phyloP scores from a whole-genome alignment of 2,888 invertebrate genomes.

The Cheilosia impressa region DNA sequence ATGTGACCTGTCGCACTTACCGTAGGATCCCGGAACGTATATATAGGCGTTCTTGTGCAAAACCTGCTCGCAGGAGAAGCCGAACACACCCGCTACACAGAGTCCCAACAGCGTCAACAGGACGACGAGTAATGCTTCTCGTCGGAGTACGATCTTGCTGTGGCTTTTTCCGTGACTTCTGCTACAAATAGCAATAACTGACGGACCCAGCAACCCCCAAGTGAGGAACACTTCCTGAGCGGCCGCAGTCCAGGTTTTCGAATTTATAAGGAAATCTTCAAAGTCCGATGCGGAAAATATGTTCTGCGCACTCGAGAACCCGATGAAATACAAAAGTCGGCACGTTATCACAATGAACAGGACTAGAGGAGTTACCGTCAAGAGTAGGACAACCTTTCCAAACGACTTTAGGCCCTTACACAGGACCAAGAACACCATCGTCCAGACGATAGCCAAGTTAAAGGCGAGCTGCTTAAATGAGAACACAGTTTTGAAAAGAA shows the following conservation, averaged over 20 bases:
- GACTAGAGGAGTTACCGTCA: conserved; percentile 91
- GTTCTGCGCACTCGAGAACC: conserved; percentile 84
- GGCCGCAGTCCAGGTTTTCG: conserved; percentile 94
- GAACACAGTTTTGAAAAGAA: conserved; percentile 42
- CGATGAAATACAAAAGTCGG: conserved; percentile 80
- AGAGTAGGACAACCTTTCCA: conserved; percentile 87
- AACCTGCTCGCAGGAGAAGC: conserved; percentile 92
- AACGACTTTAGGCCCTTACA: conserved; percentile 91
- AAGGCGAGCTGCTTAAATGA: conserved; percentile 92
- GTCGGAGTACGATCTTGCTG: conserved; percentile 80
- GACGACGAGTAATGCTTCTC: conserved; percentile 88
- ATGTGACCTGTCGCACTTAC: conserved; percentile 83
- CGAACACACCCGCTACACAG: conserved; percentile 90
- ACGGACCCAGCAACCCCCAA: conserved; percentile 88
- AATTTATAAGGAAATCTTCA: conserved; percentile 93
- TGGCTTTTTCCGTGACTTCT: conserved; percentile 78
- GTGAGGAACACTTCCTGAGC: conserved; percentile 92
- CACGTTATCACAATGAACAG: conserved; percentile 84
- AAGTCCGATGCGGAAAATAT: conserved; percentile 92
- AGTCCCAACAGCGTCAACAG: conserved; percentile 90
- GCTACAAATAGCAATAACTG: conserved; percentile 82
- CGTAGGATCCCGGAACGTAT: conserved; percentile 93
- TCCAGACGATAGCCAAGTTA: conserved; percentile 95
- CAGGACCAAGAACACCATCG: conserved; percentile 93
- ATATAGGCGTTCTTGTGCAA: conserved; percentile 89